Base-by-base conservation (phyloP, 2,113 vertebrate species). In the Rousettus leschenaultii region DNA sequence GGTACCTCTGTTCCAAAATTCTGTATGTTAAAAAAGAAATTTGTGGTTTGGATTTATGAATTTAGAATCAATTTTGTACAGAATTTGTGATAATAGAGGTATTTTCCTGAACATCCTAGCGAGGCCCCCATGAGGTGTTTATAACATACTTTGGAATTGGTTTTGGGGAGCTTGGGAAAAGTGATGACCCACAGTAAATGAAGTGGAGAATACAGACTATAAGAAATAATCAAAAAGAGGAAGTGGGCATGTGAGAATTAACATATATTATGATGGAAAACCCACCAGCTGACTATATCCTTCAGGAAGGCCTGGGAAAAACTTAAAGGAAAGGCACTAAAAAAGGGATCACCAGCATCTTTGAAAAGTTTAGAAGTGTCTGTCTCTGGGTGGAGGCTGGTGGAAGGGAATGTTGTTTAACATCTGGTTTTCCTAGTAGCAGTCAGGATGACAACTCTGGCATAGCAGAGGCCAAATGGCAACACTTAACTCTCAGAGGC, bases 11-110 rank as follows among this genome's bases (percentile, higher is more conserved):
- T 68, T 73, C 71, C n/a, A 66, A 93, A 96, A 75, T 87, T 94
- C 61, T 91, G 21, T 82, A 19, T 51, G 38, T 96, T 91, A 80
- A 70, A 74, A 90, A 95, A 93, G 40, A 93, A 73, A 68, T 40
- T n/a, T 26, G 2, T 94, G 38, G 21, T 77, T 43, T 91, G 45
- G 30, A 45, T 95, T 95, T 51, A 63, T 89, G 40, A 91, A 86
- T 86, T 95, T 66, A 92, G 70, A 84, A 70, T 57, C 11, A 28
- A 95, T 65, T 83, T 94, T 22, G 26, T 71, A 55, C 0, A 94
- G 71, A 89, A 89, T 86, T 55, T 85, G 40, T 88, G 45, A 84
- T 85, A 48, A 93, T 43, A 48, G 24, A 18, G 43, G 70, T 26
- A 40, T 45, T 80, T 96, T 86, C 40, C 33, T 91, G 43, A 70